These are phyloP conservation scores for Oenanthe melanoleuca DNA, from an alignment of 2,113 vertebrate species.

Conservation along the genomic window DNA sequence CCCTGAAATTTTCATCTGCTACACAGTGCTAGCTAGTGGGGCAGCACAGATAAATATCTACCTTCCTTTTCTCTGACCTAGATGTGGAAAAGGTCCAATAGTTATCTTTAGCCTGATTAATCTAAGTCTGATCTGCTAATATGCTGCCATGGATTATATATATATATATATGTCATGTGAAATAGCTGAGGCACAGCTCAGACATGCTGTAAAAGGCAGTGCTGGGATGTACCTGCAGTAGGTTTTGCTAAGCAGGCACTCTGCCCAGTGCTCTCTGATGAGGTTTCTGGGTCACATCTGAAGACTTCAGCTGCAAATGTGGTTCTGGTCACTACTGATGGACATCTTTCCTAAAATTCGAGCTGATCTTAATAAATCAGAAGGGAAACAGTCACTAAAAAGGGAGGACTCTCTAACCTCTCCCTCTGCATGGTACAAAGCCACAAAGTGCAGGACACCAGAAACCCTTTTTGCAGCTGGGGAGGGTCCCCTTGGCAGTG, in stretches of 20 bases:
- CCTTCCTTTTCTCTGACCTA: constrained; percentile 47
- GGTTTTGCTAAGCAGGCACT: constrained; percentile 9
- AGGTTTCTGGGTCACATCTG: constrained; percentile 24
- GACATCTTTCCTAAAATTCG: not conserved
- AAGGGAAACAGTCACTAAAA: not conserved
- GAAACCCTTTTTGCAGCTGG: not conserved
- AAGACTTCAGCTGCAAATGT: not conserved
- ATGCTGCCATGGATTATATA: constrained; percentile 36
- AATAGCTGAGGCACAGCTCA: not conserved
- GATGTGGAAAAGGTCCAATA: constrained; percentile 38
- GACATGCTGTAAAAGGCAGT: not conserved
- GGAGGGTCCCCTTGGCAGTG: not conserved
- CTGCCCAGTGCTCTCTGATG: not conserved
- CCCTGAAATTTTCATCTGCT: constrained; percentile 15
- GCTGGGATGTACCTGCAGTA: not conserved
- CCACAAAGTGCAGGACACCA: not conserved
- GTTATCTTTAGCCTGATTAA: constrained; percentile 59
- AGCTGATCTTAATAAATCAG: not conserved
- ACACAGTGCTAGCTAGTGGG: not conserved
- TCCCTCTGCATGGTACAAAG: not conserved
- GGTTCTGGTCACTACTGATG: not conserved
- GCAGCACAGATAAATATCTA: not conserved
- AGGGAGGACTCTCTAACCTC: not conserved
- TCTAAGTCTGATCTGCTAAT: constrained; percentile 50
- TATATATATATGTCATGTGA: not conserved